Base-by-base conservation (phyloP, 1,140 invertebrate genomes). In the Heliconius hewitsoni region DNA sequence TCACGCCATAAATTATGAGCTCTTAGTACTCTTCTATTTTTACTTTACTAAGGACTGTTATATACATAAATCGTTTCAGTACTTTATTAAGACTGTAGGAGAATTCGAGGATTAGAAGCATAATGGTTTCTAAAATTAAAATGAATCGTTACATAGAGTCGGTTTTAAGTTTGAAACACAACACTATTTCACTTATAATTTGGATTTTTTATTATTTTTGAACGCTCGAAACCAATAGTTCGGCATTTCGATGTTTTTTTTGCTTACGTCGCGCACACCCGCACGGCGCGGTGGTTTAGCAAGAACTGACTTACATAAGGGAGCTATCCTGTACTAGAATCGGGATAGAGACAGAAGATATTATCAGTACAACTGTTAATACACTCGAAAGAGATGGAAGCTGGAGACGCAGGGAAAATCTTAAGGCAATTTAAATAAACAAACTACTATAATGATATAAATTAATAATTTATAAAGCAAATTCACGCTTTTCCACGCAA, bases 231-330 rank as follows among this genome's bases (percentile, higher is more conserved):
- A 57, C 18, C n/a, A 23, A 52, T 52, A 78, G 85, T 80, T 89
- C 86, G 87, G 83, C 86, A 90, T 91, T 85, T 83, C 84, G 85
- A 76, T 76, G 81, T 74, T 81, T 83, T 30, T 85, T 76, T 71
- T 19, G 75, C 66, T 39, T 66, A 76, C 73, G 72, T 73, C 74
- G 81, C 82, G 80, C 84, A 77, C 91, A 89, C 84, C 88, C 85
- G 78, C 57, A 76, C 81, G 3, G 11, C 16, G 52, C 77, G 83
- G 76, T 72, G 73, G 72, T 27, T 76, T 70, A 71, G 74, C 85
- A 81, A 89, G 90, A 85, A 93, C 93, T 94, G 91, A 86, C 91
- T 93, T 93, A 94, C 90, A 91, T 94, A 93, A 93, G 93, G 91
- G 89, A 93, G 86, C 87, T 84, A 81, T 86, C 87, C 88, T 87